Conservation (phyloP, 2,888 invertebrate genomes). For the Heteropelma amictum region DNA sequence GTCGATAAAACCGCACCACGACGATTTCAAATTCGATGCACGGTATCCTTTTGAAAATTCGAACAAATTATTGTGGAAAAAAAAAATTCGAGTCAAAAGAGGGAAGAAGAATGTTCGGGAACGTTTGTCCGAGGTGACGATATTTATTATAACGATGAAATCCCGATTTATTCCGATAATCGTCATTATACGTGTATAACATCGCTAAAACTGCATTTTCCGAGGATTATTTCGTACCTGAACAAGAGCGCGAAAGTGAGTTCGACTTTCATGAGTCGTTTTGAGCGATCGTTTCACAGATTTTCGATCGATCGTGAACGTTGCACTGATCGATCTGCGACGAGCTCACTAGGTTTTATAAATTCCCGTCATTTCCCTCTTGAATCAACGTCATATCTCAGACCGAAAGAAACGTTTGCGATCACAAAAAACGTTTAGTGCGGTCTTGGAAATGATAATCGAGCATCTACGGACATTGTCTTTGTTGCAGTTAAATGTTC, state of each 20-base stretch:
- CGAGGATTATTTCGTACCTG: no score
- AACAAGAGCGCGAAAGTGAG: not conserved
- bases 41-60: not conserved
- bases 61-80: no score
- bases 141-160: not conserved
- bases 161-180: not conserved
- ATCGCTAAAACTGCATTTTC: no score
- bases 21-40: not conserved
- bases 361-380: not conserved
- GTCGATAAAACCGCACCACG: not conserved
- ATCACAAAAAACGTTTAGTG: not conserved
- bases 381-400: not conserved
- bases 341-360: conserved; percentile 13
- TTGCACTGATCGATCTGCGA: not conserved
- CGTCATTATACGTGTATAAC: no score
- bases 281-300: not conserved
- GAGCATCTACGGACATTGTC: not conserved
- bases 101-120: no score
- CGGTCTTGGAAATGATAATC: not conserved
- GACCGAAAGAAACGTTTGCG: not conserved
- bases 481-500: not conserved
- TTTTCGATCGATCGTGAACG: conserved; percentile 11
- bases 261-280: not conserved
- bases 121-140: no score
- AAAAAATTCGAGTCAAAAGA: no score